Percentiles rank a stretch among this genome's conserved stretches.
Evolutionary conservation across 2,113 vertebrate species (phyloP).

Genomic region (Nothocercus nigrocapillus): DNA sequence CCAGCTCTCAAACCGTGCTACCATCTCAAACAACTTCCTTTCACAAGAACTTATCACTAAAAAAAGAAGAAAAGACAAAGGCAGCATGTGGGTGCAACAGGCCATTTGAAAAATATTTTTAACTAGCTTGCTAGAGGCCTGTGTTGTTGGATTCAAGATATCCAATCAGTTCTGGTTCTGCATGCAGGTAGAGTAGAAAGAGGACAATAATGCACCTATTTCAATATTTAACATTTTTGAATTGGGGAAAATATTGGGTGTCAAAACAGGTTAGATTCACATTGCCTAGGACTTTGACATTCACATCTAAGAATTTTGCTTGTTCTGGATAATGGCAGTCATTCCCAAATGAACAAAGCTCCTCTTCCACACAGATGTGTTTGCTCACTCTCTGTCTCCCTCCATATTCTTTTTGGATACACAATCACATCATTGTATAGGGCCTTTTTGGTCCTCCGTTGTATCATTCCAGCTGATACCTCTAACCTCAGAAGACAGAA

Average conservation of each 20-base stretch:
- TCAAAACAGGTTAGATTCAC: neutral
- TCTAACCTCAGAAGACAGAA: neutral
- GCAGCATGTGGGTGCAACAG: neutral
- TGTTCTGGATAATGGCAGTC: neutral
- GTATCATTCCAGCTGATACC: neutral
- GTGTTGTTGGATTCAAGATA: neutral
- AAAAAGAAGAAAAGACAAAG: neutral
- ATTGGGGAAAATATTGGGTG: neutral
- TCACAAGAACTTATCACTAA: neutral
- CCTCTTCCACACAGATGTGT: neutral
- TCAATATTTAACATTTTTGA: neutral
- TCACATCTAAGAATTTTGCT: neutral
- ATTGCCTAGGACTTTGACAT: neutral
- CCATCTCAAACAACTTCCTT: neutral
- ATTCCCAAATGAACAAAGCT: neutral
- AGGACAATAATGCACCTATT: neutral
- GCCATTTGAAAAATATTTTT: constrained; percentile 36
- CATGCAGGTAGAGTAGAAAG: neutral
- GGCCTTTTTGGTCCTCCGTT: neutral
- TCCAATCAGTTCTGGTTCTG: neutral
- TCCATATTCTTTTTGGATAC: neutral
- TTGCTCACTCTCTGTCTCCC: neutral
- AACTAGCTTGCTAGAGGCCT: neutral
- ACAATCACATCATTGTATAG: neutral
- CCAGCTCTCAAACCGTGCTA: neutral